Percentiles rank a stretch among this genome's conserved stretches.
These are phyloP conservation scores for Manis javanica DNA, from an alignment of 2,797 vertebrate genomes.

Conservation along the genomic window DNA sequence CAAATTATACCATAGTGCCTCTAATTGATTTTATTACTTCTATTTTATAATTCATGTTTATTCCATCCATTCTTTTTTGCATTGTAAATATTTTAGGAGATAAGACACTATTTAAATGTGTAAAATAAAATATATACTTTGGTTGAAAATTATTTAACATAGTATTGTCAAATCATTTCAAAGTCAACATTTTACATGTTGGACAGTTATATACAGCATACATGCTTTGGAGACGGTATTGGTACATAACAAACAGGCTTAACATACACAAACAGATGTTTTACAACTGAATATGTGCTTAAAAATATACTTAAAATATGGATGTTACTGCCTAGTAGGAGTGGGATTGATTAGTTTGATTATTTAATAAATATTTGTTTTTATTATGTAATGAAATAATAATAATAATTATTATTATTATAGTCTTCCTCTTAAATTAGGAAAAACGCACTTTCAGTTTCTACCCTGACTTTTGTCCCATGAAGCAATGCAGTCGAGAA, in stretches of 20 bases:
- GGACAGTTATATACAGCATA: not conserved
- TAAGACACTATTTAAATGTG: not conserved
- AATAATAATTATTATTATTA: not conserved
- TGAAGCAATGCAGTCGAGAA: not conserved
- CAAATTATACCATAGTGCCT: not conserved
- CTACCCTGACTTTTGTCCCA: not conserved
- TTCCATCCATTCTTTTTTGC: not conserved
- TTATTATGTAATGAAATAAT: not conserved
- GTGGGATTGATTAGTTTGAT: not conserved
- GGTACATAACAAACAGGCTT: not conserved
- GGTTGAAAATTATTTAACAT: not conserved
- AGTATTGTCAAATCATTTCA: slow-evolving; percentile 3
- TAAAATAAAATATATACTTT: not conserved
- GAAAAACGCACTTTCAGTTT: not conserved
- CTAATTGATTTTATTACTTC: not conserved
- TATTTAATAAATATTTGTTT: not conserved
- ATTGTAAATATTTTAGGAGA: not conserved
- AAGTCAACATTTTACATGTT: not conserved
- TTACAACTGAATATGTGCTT: not conserved
- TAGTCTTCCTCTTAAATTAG: not conserved
- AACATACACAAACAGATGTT: not conserved
- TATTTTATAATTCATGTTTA: not conserved
- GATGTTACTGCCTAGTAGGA: not conserved
- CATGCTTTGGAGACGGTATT: not conserved
- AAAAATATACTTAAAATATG: not conserved